Conservation (phyloP, 2,113 vertebrate species). For the Psittacus erithacus region DNA sequence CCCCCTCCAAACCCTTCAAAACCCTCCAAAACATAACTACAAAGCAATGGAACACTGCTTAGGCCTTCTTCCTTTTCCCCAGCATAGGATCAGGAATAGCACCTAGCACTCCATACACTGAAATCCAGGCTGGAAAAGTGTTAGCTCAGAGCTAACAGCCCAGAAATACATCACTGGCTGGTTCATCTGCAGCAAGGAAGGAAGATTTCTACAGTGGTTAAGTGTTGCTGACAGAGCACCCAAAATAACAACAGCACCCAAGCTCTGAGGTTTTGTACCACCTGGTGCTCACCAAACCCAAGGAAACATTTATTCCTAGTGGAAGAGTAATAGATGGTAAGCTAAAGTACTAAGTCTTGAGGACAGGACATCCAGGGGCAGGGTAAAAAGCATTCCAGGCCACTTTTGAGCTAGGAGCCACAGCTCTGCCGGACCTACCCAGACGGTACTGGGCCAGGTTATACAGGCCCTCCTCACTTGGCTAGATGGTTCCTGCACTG, state of each 20-base stretch:
- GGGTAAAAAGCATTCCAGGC: not conserved
- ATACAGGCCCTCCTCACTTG: not conserved
- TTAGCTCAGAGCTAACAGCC: not conserved
- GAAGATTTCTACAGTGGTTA: not conserved
- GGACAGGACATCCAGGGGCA: not conserved
- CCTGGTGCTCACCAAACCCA: not conserved
- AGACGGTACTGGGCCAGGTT: not conserved
- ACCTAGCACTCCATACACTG: not conserved
- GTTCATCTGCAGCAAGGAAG: not conserved
- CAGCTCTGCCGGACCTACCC: not conserved
- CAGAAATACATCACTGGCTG: not conserved
- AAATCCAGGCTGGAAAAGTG: not conserved
- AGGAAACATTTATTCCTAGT: not conserved
- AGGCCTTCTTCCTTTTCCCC: not conserved
- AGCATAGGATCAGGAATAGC: not conserved
- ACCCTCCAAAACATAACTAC: not conserved
- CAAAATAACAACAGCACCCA: slow-evolving; percentile 1
- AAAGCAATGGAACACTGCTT: not conserved
- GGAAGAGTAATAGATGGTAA: not conserved
- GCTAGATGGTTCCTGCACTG: not conserved
- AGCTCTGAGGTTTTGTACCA: not conserved
- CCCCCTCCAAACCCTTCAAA: not conserved
- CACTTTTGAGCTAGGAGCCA: not conserved
- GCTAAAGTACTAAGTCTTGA: not conserved
- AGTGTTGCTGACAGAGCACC: not conserved